Base-by-base conservation (phyloP, 1,140 invertebrate genomes). In the Megathymus violae region DNA sequence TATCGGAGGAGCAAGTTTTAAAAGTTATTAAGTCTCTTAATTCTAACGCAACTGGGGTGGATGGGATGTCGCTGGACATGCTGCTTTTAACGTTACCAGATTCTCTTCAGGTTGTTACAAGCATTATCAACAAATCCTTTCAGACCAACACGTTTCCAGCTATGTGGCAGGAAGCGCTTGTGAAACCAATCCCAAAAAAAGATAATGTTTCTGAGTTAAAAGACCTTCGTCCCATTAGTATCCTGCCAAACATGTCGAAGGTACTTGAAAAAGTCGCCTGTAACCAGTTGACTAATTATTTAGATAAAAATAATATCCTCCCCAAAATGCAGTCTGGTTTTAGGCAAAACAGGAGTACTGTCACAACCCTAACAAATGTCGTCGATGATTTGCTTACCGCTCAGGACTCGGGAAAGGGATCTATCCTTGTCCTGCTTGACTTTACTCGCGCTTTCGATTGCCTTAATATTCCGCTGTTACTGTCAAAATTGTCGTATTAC, bases 401-500 rank as follows among this genome's bases (percentile, higher is more conserved):
- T 7, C 40, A 14, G 40, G 4, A 5, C 15, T 16, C 7, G 7
- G 27, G 27, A 4, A 9, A 31, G 1, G 7, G 27, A 1, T 4
- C 27, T 31, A 4, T 31, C 27, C 1, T 50, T 22, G 34, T 41
- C n/a, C 34, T 54, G 6, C n/a, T 54, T 5, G 51, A 54, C n/a
- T 54, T 54, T 19, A 22, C 51, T 9, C 34, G 51, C 9, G 51
- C 51, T 4, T 54, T 54, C 13, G 51, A 54, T 11, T 22, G 16
- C n/a, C n/a, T n/a, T n/a, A n/a, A n/a, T 13, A 11, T 54, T 9
- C 4, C 34, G 1, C 36, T 54, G 1, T n/a, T 54, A 1, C 11
- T 54, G 13, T 34, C 51, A 7, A 54, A 54, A 14, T 11, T 54
- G 22, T 22, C 34, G 9, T 54, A 54, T 6, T 54, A 54, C n/a